Conservation (phyloP, 2,888 invertebrate species). For the Cantharis flavilabris region DNA sequence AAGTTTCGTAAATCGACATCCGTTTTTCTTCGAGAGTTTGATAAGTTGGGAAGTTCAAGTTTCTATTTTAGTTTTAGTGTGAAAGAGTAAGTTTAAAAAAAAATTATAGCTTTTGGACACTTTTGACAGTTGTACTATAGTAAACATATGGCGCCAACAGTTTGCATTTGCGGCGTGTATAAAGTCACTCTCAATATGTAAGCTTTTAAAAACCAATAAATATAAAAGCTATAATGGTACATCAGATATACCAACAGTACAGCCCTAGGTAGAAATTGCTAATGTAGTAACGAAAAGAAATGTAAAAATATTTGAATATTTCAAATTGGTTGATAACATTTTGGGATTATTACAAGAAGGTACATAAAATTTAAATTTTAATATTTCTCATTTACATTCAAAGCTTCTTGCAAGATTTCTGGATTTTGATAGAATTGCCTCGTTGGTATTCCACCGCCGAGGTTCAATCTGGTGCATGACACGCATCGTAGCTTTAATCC, state of each 20-base stretch:
- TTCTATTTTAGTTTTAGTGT: not conserved
- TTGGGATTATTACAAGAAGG: not conserved
- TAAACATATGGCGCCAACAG: constrained; percentile 37
- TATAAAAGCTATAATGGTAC: constrained; percentile 31
- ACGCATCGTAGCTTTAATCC: constrained; percentile 36
- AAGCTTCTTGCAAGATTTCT: constrained; percentile 1
- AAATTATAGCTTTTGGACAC: constrained; percentile 15
- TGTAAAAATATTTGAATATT: not conserved
- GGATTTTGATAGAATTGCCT: constrained; percentile 30
- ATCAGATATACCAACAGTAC: not conserved
- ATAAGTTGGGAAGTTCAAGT: not conserved
- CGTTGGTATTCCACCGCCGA: constrained; percentile 48
- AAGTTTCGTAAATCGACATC: not conserved
- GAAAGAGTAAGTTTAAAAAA: not conserved
- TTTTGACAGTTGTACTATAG: constrained; percentile 33
- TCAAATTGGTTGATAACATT: not conserved
- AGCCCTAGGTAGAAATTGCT: not conserved
- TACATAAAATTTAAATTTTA: not conserved
- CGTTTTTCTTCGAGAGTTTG: not conserved
- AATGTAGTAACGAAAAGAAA: not conserved
- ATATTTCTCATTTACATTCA: constrained; percentile 1
- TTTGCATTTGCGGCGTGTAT: constrained; percentile 32
- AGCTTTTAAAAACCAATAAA: constrained; percentile 43
- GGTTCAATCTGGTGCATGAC: constrained; percentile 48
- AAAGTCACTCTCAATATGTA: constrained; percentile 35